Conservation (phyloP, 1,140 invertebrate species). For the Dendroctonus valens region DNA sequence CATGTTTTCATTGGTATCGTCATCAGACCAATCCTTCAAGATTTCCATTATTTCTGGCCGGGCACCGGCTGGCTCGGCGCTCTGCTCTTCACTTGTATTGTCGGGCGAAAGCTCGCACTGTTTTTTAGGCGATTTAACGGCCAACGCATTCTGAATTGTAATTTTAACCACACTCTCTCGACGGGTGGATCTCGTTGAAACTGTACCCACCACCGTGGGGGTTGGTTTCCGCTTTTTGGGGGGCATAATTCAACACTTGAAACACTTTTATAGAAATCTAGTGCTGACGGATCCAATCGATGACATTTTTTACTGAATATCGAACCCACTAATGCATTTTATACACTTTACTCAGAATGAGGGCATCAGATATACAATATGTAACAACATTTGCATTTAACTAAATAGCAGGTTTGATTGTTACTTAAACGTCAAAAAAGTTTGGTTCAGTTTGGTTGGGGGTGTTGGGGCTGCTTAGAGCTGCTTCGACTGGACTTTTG, state of each 20-base stretch:
- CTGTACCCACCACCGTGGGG: slow-evolving; percentile 36
- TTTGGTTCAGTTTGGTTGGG: too few species aligned
- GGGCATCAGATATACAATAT: too few species aligned
- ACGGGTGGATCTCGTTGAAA: slow-evolving; percentile 37
- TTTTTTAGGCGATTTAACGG: neutral
- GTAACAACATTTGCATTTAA: too few species aligned
- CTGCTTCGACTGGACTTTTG: too few species aligned
- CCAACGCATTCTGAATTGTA: slow-evolving; percentile 23
- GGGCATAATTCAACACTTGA: slow-evolving; percentile 19
- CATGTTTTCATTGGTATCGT: slow-evolving; percentile 26
- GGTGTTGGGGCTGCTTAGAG: too few species aligned
- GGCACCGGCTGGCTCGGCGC: neutral
- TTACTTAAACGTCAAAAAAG: too few species aligned
- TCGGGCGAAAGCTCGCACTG: neutral
- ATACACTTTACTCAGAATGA: too few species aligned
- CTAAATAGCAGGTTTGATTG: too few species aligned
- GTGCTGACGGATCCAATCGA: too few species aligned
- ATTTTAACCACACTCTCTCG: slow-evolving; percentile 38
- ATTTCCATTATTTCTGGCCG: slow-evolving; percentile 33
- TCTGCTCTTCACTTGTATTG: slow-evolving; percentile 1
- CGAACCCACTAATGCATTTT: too few species aligned
- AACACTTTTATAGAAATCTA: too few species aligned
- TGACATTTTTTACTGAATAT: too few species aligned
- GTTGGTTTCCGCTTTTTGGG: slow-evolving; percentile 33
- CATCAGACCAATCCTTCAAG: slow-evolving; percentile 37